Base-by-base conservation (phyloP, 2,113 vertebrate species). In the Plecotus auritus region DNA sequence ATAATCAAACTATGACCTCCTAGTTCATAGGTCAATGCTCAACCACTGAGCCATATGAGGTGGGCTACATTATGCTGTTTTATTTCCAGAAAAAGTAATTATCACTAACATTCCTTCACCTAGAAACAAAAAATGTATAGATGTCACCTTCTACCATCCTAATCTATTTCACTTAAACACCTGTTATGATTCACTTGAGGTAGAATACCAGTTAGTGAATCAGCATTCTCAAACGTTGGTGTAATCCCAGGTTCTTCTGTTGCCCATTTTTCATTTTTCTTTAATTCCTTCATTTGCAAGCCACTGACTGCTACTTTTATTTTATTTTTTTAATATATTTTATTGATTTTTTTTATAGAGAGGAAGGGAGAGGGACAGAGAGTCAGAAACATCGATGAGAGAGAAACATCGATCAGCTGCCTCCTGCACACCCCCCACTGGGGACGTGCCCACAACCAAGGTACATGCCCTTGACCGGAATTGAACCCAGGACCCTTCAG, bases 111-210 rank as follows among this genome's bases (percentile, higher is more conserved):
- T 61, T 94, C 13, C 9, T 87, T 88, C 35, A 86, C 11, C 64
- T 76, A 28, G 12, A 94, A 84, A 94, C n/a, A 91, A 54, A 56
- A 30, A 76, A 67, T 2, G 49, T 12, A 56, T 11, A 47, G 72
- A 70, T 40, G 92, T 93, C 99, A 99, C 99, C 99, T 99, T 98
- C 49, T 97, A 97, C 98, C 98, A 97, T 98, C 98, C 61, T 98
- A 98, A 91, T 99, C 99, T 85, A 97, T 92, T 91, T 99, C 99
- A 98, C 98, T 99, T 92, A 97, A 98, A 97, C 97, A 98, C 97
- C 98, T 51, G 16, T 20, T 98, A 92, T 99, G 98, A 98, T 98
- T 98, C 96, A 97, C 96, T 96, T 88, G 98, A 35, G 98, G 98
- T 35, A 96, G 74, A 94, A 97, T 98, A 96, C 98, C 98, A 84